phyloP scores from a whole-genome alignment of 2,113 vertebrate species.

The Uropsilus gracilis region DNA sequence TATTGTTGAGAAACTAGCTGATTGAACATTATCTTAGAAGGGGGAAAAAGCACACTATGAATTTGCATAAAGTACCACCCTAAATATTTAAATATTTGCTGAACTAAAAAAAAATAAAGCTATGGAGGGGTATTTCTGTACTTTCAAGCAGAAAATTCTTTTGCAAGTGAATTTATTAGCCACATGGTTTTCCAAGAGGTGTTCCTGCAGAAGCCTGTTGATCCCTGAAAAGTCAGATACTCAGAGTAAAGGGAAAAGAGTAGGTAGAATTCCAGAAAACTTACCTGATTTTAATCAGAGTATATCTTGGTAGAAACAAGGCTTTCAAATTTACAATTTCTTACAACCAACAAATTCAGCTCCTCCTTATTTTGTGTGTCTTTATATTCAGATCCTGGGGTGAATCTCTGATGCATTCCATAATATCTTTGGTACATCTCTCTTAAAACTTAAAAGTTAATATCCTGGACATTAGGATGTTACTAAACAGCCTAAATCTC shows the following conservation, averaged over 20 bases:
- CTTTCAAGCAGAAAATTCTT: conserved; percentile 4
- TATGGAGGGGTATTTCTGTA: neutral
- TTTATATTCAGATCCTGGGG: neutral
- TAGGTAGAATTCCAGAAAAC: neutral
- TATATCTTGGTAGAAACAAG: neutral
- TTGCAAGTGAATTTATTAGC: neutral
- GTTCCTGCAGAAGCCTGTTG: neutral
- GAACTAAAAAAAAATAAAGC: conserved; percentile 1
- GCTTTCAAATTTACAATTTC: neutral
- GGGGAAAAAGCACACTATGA: neutral
- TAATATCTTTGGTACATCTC: neutral
- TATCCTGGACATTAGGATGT: neutral
- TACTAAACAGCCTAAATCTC: neutral
- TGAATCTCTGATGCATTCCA: neutral
- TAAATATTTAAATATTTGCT: neutral
- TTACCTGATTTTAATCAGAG: neutral
- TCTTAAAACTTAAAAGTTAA: neutral
- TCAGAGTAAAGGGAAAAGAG: neutral
- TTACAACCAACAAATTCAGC: neutral
- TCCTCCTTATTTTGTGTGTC: neutral
- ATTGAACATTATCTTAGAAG: neutral
- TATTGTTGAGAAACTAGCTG: neutral
- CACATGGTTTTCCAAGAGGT: neutral
- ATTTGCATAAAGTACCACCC: neutral
- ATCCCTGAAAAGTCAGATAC: neutral